Percentiles rank a stretch among this genome's conserved stretches.
phyloP scores from a whole-genome alignment of 1,140 invertebrate species.

The Lordiphosa mommai region DNA sequence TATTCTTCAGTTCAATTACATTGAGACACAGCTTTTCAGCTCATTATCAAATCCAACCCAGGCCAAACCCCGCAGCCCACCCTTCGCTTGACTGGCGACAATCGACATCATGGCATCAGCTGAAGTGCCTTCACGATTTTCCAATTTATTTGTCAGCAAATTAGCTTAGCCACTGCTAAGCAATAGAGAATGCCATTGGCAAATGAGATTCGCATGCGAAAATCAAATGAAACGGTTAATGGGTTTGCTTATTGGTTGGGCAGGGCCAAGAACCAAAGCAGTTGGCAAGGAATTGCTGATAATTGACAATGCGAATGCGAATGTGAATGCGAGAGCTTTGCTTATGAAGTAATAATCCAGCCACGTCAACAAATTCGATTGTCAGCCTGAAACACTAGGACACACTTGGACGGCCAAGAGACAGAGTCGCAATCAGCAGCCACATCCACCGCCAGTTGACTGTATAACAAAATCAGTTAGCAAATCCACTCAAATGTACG shows the following conservation, averaged over 20 bases:
- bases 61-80: no score
- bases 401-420: constrained; percentile 22
- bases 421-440: constrained; percentile 53
- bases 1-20: neutral
- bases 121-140: constrained; percentile 28
- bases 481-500: constrained; percentile 74
- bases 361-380: constrained; percentile 77
- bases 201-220: constrained; percentile 70
- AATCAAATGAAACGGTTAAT: constrained; percentile 70
- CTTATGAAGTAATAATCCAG: constrained; percentile 78
- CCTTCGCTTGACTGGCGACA: neutral
- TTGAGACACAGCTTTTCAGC: constrained; percentile 1
- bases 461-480: constrained; percentile 73
- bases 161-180: constrained; percentile 58
- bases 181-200: constrained; percentile 59
- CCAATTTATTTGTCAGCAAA: constrained; percentile 60
- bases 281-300: constrained; percentile 66
- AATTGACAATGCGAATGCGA: constrained; percentile 61
- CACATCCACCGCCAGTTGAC: constrained; percentile 23
- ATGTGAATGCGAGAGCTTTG: constrained; percentile 55
- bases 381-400: constrained; percentile 53
- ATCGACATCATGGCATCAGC: constrained; percentile 22
- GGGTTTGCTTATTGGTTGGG: constrained; percentile 50
- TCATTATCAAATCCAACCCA: neutral
- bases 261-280: constrained; percentile 11